Conservation (phyloP, 2,113 vertebrate species). For the Psilopsiagon aurifrons region DNA sequence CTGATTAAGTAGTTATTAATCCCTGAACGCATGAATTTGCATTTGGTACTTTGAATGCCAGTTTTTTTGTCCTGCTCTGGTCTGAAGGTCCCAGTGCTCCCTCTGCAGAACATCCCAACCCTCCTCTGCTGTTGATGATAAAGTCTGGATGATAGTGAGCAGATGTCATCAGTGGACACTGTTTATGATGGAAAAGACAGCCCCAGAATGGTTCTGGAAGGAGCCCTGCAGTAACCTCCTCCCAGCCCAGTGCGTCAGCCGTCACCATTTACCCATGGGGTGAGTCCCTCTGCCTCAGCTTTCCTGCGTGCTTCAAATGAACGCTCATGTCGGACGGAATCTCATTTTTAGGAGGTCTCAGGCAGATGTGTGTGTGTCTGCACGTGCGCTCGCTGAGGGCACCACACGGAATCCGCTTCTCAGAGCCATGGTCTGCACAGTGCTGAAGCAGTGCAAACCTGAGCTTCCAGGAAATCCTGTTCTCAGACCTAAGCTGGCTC, state of each 20-base stretch:
- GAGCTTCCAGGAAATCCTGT: background rate
- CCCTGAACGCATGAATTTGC: background rate
- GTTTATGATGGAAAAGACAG: background rate
- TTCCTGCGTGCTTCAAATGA: background rate
- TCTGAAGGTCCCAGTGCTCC: background rate
- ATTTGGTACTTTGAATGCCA: background rate
- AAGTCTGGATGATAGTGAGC: background rate
- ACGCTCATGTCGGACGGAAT: background rate
- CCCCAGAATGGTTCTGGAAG: background rate
- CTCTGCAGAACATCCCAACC: background rate
- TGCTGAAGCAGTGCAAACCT: background rate
- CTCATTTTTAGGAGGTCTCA: background rate
- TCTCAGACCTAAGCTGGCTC: background rate
- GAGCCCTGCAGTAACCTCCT: background rate
- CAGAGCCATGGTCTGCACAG: background rate
- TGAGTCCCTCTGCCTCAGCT: background rate
- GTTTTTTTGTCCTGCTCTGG: background rate
- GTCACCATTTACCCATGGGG: background rate
- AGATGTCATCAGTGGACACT: background rate
- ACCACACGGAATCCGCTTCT: background rate
- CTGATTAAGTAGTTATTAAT: background rate
- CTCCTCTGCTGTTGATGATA: background rate
- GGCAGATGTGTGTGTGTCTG: rapidly evolving
- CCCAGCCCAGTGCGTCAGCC: background rate
- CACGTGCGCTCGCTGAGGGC: background rate